Evolutionary conservation across 1,140 invertebrate species (phyloP).

Genomic region (Bombyx mori): ASM3026992v2 NC_085123.1:12204001-12204500

Average conservation of each 20-base stretch:
- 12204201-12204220: constrained; percentile 17
- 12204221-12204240: constrained; percentile 18
- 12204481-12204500: constrained; percentile 52
- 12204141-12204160: constrained; percentile 34
- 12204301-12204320: constrained; percentile 51
- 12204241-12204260: constrained; percentile 20
- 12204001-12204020: constrained; percentile 8
- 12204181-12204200: constrained; percentile 20
- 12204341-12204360: constrained; percentile 48
- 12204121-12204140: constrained; percentile 28
- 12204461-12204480: constrained; percentile 69
- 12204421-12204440: constrained; percentile 37
- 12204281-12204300: constrained; percentile 30
- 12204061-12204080: constrained; percentile 38
- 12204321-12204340: constrained; percentile 18
- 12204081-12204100: constrained; percentile 44
- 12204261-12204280: constrained; percentile 2
- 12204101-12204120: constrained; percentile 44
- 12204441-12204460: constrained; percentile 67
- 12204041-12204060: constrained; percentile 39
- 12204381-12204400: constrained; percentile 44
- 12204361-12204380: constrained; percentile 48
- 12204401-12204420: constrained; percentile 33
- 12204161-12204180: constrained; percentile 10
- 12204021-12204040: constrained; percentile 51